Conservation (phyloP, 1,140 invertebrate species). For the Uloborus diversus region DNA sequence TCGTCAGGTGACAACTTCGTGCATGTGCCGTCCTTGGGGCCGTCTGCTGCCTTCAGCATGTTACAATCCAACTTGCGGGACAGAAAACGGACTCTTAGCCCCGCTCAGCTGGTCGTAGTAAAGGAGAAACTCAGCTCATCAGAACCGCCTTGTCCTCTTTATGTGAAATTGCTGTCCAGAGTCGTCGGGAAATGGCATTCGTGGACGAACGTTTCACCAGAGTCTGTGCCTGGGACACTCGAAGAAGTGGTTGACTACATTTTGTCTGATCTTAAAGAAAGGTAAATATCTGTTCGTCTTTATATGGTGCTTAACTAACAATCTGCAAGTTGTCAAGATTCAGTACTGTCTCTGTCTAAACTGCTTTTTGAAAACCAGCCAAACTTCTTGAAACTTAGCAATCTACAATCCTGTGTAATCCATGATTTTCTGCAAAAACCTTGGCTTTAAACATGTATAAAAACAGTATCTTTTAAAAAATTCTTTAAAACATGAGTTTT, state of each 20-base stretch:
- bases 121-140: constrained; percentile 5
- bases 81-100: constrained; percentile 34
- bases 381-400: too few species aligned
- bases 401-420: too few species aligned
- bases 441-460: too few species aligned
- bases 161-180: constrained; percentile 50
- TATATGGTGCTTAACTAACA: background rate
- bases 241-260: constrained; percentile 37
- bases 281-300: constrained; percentile 38
- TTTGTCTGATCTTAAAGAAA: constrained; percentile 55
- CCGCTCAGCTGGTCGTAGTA: constrained; percentile 37
- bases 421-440: too few species aligned
- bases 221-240: constrained; percentile 10
- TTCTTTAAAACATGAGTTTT: too few species aligned
- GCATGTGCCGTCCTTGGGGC: constrained; percentile 2
- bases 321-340: background rate
- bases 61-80: constrained; percentile 55
- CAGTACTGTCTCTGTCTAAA: too few species aligned
- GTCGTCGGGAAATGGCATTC: constrained; percentile 33
- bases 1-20: constrained; percentile 44
- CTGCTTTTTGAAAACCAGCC: too few species aligned
- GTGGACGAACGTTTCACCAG: background rate
- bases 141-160: constrained; percentile 46
- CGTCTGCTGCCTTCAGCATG: constrained; percentile 36
- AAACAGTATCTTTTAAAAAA: too few species aligned